Conservation (phyloP, 2,888 invertebrate genomes). For the Hydropsyche betteni region DNA sequence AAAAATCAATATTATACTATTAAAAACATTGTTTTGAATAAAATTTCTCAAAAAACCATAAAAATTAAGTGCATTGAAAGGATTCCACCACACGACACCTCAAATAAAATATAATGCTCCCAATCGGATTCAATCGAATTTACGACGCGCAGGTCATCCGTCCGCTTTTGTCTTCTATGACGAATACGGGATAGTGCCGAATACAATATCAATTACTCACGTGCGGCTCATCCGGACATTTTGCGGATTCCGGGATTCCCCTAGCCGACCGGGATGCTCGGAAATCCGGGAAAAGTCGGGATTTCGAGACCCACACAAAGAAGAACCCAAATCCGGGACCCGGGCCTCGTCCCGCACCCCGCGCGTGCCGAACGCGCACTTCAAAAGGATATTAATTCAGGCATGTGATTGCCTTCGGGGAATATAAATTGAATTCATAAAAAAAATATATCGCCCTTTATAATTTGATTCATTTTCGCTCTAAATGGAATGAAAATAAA, state of each 20-base stretch:
- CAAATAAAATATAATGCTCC: too few relatives aligned
- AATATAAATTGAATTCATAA: constrained; percentile 46
- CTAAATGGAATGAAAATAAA: constrained; percentile 28
- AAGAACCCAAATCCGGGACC: constrained; percentile 12
- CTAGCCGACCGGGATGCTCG: not conserved
- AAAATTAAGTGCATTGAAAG: too few relatives aligned
- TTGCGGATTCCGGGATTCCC: constrained; percentile 26
- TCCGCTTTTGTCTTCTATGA: constrained; percentile 19
- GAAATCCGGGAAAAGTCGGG: constrained; percentile 30
- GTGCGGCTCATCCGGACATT: constrained; percentile 31
- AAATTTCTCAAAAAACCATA: too few relatives aligned
- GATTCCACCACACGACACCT: too few relatives aligned
- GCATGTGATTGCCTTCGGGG: constrained; percentile 43
- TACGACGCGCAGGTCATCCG: too few relatives aligned
- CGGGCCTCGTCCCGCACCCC: not conserved
- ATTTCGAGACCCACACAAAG: constrained; percentile 22
- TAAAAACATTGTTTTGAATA: too few relatives aligned
- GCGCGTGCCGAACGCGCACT: not conserved
- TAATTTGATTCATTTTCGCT: constrained; percentile 31
- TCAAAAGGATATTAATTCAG: constrained; percentile 45
- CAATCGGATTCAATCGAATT: too few relatives aligned
- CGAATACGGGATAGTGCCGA: constrained; percentile 36
- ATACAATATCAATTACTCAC: constrained; percentile 44
- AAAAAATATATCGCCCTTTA: constrained; percentile 27
- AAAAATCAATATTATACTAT: too few relatives aligned